Evolutionary conservation across 2,113 vertebrate species (phyloP).

Genomic region (Hypocryptadius cinnamomeus): DNA sequence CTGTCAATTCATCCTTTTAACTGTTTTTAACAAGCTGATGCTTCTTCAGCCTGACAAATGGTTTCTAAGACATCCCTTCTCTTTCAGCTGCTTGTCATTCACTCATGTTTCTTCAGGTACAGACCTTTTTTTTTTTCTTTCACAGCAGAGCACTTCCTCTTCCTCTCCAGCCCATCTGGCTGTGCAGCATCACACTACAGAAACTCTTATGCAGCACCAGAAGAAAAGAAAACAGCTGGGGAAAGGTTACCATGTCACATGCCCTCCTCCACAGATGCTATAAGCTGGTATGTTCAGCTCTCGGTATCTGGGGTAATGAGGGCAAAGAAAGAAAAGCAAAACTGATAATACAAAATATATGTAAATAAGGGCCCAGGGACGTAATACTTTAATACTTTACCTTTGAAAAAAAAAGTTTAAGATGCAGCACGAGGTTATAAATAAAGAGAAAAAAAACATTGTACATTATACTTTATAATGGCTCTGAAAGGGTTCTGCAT

Average conservation of each 20-base stretch:
- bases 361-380: background rate
- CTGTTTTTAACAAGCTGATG: background rate
- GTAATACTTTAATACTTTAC: background rate
- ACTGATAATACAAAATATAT: background rate
- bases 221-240: slow-evolving; percentile 36
- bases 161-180: background rate
- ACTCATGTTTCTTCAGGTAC: background rate
- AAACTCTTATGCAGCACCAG: slow-evolving; percentile 7
- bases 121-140: background rate
- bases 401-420: background rate
- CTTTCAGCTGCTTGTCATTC: slow-evolving; percentile 23
- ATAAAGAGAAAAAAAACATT: background rate
- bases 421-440: background rate
- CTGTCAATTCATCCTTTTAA: slow-evolving; percentile 32
- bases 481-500: background rate
- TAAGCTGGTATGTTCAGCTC: background rate
- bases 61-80: background rate
- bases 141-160: background rate
- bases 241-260: background rate
- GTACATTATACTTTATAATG: background rate
- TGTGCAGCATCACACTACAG: slow-evolving; percentile 1
- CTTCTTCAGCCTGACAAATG: slow-evolving; percentile 14
- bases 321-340: slow-evolving; percentile 8
- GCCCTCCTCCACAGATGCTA: background rate
- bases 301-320: background rate